Evolutionary conservation across 1,140 invertebrate species (phyloP), one percentile per base, ranked within the genome.

Genomic region (Calliopsis andreniformis): DNA sequence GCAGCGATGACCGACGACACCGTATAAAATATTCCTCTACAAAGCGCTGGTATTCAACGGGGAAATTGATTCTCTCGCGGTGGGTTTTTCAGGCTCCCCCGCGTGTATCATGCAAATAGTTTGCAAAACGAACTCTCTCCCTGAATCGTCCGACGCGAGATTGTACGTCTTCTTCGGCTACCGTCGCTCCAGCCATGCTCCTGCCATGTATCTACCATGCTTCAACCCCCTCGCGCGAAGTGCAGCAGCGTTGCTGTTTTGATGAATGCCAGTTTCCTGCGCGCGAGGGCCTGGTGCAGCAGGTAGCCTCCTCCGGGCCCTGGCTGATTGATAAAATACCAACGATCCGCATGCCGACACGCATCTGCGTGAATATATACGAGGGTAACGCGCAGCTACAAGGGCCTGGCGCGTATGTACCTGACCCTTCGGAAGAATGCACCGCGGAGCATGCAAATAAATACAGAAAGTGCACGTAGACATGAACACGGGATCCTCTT

Each of bases 311-410:
- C 20, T 66, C 28, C 51, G 53, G 35, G 62, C 53, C 39, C 18
- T 51, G 42, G 28, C 51, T 71, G 83, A 86, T 82, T 86, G 84
- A 86, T 84, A 78, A 86, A 86, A 86, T 79, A 63, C 71, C 79
- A 71, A 43, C 67, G 75, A 55, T 45, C 49, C 55, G 82, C 82
- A 59, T 70, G 61, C 80, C 81, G 28, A 25, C 80, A 75, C 70
- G 81, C 47, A 71, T 30, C 51, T 18, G 35, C 59, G 64, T 35
- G 43, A 71, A 51, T 59, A 43, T 23, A 55, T 45, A 5, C 28
- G 12, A 3, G 16, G 10, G 55, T 20, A 42, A 47, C 30, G 25
- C 2, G 23, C n/a, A 58, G 70, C 20, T 43, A 10, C 14, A 7
- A 7, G 12, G 18, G 14, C 12, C 7, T 18, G 32, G 18, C 51